These are phyloP conservation scores for Zalophus californianus DNA, from an alignment of 2,797 vertebrate genomes.

Conservation along the genomic window DNA sequence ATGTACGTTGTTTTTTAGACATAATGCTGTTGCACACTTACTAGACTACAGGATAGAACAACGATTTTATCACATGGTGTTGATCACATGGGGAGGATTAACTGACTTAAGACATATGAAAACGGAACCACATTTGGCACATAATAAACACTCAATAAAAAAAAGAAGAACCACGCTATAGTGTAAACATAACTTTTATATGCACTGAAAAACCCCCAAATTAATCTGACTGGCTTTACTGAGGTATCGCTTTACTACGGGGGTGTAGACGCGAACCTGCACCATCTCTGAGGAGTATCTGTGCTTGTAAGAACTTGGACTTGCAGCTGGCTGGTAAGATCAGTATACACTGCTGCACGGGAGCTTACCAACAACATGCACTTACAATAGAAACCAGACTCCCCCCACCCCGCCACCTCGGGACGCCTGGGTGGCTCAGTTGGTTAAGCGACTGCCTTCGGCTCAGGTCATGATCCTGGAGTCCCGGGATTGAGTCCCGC, in stretches of 20 bases:
- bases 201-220: neutral
- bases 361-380: neutral
- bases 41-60: neutral
- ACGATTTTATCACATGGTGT: neutral
- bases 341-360: too few relatives aligned
- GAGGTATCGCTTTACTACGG: neutral
- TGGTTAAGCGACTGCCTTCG: too few relatives aligned
- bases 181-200: neutral
- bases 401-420: too few relatives aligned
- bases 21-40: neutral
- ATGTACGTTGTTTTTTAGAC: neutral
- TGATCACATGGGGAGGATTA: neutral
- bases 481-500: too few relatives aligned
- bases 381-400: neutral
- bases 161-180: neutral
- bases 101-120: neutral
- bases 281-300: neutral
- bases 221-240: neutral
- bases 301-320: neutral
- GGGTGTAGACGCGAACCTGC: neutral
- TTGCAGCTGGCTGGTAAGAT: neutral
- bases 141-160: neutral
- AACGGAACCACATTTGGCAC: neutral
- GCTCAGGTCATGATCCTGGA: too few relatives aligned
- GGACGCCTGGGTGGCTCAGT: too few relatives aligned